Evolutionary conservation across 2,797 vertebrate species (phyloP), one percentile per base, ranked within the genome.

Genomic region (Bradypodion ventrale): DNA sequence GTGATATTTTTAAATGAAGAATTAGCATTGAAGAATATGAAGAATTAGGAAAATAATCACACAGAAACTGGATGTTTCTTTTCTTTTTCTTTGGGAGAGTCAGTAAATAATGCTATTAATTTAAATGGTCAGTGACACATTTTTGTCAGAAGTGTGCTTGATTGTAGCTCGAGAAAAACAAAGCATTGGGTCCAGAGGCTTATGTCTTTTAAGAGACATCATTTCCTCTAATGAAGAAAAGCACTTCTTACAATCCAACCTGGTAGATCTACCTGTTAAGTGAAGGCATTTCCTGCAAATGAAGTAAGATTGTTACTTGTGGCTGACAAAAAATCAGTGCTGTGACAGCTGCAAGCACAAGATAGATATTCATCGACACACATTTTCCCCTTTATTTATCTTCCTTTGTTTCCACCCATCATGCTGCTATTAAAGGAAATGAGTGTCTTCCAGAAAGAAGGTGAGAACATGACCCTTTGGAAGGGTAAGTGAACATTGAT

Each of bases 401-500:
- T 44, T 8, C 16, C 2, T 73, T 27, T 4, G n/a, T 62, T 40
- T 76, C 75, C 59, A 32, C 21, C 25, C 23, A 23, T 37, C 52
- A 76, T 13, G n/a, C 10, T 60, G 52, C 35, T 76, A 40, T 40
- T 76, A 27, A 76, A 29, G 23, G 56, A 12, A 35, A 76, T 32
- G 23, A 2, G 32, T 40, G 66, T 72, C 73, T 82, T 37, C 73
- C 40, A 27, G 21, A 29, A 73, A 82, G 21, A 32, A 62, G 19
- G 40, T 42, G 29, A 42, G 42, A 72, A 62, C 40, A 60, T 62
- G 60, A 62, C 69, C 42, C 56, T 44, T 82, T 52, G 69, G 59
- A 82, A 81, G 40, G 37, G 69, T 72, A 60, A 72, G 37, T 62
- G 29, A 73, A 42, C 80, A 79, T 76, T 27, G 59, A 49, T 69